A percentile compares a stretch with the other conserved stretches of the same genome.
These are phyloP conservation scores for Rhagophthalmus giganteus DNA, from an alignment of 2,888 invertebrate species.

Conservation along the genomic window DNA sequence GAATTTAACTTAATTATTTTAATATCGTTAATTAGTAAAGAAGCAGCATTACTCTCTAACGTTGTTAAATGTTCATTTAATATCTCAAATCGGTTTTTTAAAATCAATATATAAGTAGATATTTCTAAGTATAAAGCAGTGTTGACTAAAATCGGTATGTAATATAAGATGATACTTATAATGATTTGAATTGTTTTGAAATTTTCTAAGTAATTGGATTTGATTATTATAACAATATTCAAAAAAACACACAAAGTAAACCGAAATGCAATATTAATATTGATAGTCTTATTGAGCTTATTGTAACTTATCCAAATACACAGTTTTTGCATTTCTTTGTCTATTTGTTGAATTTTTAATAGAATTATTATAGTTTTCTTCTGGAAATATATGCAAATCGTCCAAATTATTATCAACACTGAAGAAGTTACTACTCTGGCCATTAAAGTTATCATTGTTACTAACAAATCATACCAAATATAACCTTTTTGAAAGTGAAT, in stretches of 20 bases:
- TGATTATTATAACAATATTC: conserved; percentile 18
- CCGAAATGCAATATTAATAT: conserved; percentile 12
- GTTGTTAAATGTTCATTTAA: conserved; percentile 35
- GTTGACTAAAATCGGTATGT: conserved; percentile 31
- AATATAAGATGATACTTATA: conserved; percentile 18
- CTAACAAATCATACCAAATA: background rate
- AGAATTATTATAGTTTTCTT: conserved; percentile 20
- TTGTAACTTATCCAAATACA: conserved; percentile 38
- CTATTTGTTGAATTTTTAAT: conserved; percentile 26
- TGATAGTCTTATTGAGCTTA: conserved; percentile 25
- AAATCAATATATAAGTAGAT: conserved; percentile 32
- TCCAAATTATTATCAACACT: conserved; percentile 12
- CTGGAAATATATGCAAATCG: conserved; percentile 17
- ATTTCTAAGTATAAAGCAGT: conserved; percentile 34
- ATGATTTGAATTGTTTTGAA: conserved; percentile 2
- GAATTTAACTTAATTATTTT: conserved; percentile 34
- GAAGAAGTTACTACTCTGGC: conserved; percentile 4
- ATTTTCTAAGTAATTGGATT: background rate
- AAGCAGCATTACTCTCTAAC: conserved; percentile 23
- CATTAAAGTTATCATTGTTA: conserved; percentile 12
- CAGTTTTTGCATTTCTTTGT: conserved; percentile 36
- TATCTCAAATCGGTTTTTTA: conserved; percentile 34
- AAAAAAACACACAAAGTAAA: conserved; percentile 1
- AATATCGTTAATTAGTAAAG: conserved; percentile 23
- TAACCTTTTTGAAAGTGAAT: background rate